A percentile compares a stretch with the other conserved stretches of the same genome.
Conservation (phyloP, 2,888 invertebrate genomes). For the Diachrysia chrysitis region DNA sequence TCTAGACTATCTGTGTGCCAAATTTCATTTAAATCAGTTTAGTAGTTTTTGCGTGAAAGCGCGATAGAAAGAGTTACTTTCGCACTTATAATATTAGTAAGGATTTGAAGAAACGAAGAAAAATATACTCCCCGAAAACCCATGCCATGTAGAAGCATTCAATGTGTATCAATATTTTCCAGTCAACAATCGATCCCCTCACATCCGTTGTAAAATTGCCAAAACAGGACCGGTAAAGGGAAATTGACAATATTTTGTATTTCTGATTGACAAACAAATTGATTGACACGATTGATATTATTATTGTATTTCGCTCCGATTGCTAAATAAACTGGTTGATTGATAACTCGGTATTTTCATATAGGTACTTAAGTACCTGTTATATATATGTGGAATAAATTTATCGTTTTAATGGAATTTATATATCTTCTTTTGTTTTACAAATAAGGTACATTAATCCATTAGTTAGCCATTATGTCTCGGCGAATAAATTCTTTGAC, state of each 20-base stretch:
- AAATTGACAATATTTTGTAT: slow-evolving; percentile 73
- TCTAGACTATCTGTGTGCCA: no score
- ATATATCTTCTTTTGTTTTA: not conserved
- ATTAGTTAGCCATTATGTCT: no score
- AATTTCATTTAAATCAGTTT: no score
- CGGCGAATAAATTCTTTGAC: not conserved
- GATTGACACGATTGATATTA: slow-evolving; percentile 64
- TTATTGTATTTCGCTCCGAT: slow-evolving; percentile 46
- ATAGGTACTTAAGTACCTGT: no score
- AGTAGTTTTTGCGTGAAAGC: no score
- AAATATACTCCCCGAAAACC: not conserved
- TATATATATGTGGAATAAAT: not conserved
- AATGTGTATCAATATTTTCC: slow-evolving; percentile 53
- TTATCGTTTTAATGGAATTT: slow-evolving; percentile 12
- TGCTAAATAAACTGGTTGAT: slow-evolving; percentile 29
- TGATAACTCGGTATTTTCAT: slow-evolving; percentile 26
- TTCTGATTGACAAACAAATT: slow-evolving; percentile 65
- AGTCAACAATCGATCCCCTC: slow-evolving; percentile 66
- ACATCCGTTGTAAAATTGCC: slow-evolving; percentile 71
- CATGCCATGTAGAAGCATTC: slow-evolving; percentile 18
- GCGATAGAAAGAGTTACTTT: no score
- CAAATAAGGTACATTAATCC: not conserved
- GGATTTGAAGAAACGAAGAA: no score
- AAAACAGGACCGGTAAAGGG: slow-evolving; percentile 60
- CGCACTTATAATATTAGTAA: no score